A percentile compares a stretch with the other conserved stretches of the same genome.
Conservation (phyloP, 92 coral and sea anemone genomes). For the Chrysogorgia sp. region DNA sequence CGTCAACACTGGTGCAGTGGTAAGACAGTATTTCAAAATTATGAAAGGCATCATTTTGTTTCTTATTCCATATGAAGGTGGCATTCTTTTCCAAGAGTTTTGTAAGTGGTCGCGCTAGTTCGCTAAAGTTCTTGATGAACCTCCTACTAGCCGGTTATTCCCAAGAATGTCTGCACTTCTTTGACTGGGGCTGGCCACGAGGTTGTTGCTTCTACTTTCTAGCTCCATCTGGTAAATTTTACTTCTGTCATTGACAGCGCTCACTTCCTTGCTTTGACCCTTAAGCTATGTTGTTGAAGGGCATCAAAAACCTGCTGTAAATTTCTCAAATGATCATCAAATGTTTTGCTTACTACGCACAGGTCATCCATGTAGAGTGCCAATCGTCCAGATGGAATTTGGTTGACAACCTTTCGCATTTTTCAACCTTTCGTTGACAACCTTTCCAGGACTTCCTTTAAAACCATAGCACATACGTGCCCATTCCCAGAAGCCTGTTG, state of each 20-base stretch:
- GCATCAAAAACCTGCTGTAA: no score
- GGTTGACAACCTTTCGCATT: conserved; percentile 36
- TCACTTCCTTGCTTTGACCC: no score
- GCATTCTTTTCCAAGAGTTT: conserved; percentile 33
- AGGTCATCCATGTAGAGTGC: conserved; percentile 37
- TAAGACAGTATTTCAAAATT: conserved; percentile 8
- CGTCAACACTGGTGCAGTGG: conserved; percentile 39
- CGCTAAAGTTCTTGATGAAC: conserved; percentile 31
- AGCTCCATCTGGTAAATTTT: no score
- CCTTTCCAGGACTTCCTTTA: conserved; percentile 31
- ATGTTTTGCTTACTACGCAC: conserved; percentile 12
- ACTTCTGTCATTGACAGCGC: no score
- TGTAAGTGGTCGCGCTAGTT: conserved; percentile 34
- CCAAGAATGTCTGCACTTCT: conserved; percentile 44
- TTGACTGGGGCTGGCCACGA: conserved; percentile 8
- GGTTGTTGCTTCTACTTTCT: no score
- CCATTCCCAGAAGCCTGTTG: no score
- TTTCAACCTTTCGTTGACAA: no score
- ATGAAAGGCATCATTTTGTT: conserved; percentile 22
- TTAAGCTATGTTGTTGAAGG: no score
- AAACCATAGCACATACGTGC: no score
- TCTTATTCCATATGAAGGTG: conserved; percentile 12
- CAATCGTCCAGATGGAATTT: conserved; percentile 37
- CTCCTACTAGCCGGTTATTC: conserved; percentile 42
- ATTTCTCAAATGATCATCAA: not conserved